phyloP scores from a whole-genome alignment of 2,797 vertebrate genomes.

The Otolemur crassicaudatus region DNA sequence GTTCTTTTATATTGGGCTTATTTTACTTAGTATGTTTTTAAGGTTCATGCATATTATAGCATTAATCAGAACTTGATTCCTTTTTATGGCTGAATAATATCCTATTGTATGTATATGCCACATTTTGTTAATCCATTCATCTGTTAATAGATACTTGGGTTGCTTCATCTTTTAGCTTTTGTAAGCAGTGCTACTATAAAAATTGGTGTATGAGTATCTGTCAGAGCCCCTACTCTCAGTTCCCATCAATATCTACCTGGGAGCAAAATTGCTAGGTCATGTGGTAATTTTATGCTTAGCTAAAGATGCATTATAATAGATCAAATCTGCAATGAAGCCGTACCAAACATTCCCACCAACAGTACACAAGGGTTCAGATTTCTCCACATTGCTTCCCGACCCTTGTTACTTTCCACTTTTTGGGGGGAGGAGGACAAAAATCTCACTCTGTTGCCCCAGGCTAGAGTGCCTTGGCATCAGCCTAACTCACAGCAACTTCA shows the following conservation, averaged over 20 bases:
- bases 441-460: too few species aligned
- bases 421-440: neutral
- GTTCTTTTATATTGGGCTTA: neutral
- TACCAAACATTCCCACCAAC: neutral
- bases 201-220: too few species aligned
- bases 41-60: neutral
- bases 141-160: neutral
- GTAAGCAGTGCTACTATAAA: neutral
- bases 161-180: neutral
- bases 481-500: too few species aligned
- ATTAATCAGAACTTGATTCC: neutral
- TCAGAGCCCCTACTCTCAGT: neutral
- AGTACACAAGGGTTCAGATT: neutral
- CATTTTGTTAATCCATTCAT: neutral
- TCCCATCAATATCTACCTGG: neutral
- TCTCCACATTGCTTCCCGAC: neutral
- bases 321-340: too few species aligned
- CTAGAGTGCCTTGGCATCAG: too few species aligned
- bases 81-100: neutral
- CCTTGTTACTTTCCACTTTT: neutral
- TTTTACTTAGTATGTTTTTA: slow-evolving; percentile 5
- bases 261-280: neutral
- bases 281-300: neutral
- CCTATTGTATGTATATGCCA: neutral
- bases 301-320: too few species aligned